Evolutionary conservation across 1,140 invertebrate genomes (phyloP), one percentile per base, ranked within the genome.

Genomic region (Drosophila erecta): DNA sequence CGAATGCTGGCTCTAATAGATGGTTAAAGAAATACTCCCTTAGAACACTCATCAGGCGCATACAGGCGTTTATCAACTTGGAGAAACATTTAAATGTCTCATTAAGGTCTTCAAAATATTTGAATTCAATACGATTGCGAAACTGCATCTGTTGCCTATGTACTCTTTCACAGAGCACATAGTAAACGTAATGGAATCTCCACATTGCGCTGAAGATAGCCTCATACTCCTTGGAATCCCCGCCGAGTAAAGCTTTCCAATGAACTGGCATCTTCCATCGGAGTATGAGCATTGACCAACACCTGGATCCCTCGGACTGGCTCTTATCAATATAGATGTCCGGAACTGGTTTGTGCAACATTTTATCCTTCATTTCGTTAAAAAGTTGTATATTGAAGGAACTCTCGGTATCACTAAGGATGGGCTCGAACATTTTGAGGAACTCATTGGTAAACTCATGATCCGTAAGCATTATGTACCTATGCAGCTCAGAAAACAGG

Each of bases 241-340:
- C 10, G 0, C 65, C 74, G 3, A 86, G 12, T 0, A 86, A 27
- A 0, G 65, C 54, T 4, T 0, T 12, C 74, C 78, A 86, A 14
- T 61, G 43, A 1, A 4, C 2, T 2, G 57, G 38, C 3, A 65
- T 27, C 1, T 22, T 49, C 60, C 84, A 65, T 1, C 50, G 47
- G 12, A 86, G 20, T 0, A 69, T 14, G 15, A 86, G 81, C 14
- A 51, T 22, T 6, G 49, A 59, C 81, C 81, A 87, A 22, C 83
- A 78, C 2, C 38, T 41, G 2, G 14, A 1, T 10, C 64, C 56
- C 12, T 35, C 35, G 3, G 3, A 1, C 0, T 0, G 0, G 4
- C 10, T 15, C 10, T 27, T 51, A 20, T 30, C 60, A 7, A 83
- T 56, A 49, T 64, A 79, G 1, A 86, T 14, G 11, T 57, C 43